Evolutionary conservation across 2,888 invertebrate genomes (phyloP), one percentile per base, ranked within the genome.

Genomic region (Chrysomela aeneicollis): DNA sequence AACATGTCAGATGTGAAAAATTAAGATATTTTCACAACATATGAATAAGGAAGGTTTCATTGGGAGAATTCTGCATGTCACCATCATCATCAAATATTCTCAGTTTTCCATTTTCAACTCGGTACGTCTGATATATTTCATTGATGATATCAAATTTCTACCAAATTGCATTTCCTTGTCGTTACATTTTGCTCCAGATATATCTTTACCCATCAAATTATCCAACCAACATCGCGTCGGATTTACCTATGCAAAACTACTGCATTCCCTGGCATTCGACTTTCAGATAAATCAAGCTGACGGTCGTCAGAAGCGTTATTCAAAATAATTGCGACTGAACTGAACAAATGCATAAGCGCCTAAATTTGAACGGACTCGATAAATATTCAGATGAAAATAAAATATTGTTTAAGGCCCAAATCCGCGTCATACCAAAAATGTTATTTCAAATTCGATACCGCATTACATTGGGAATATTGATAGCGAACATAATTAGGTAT

Each of bases 241-340:
- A 26, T 21, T 26, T n/a, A n/a, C n/a, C n/a, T 47, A 46, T 57
- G 57, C 46, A 46, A 10, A 26, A 46, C n/a, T 57, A 17, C 46
- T 46, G 18, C 26, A 57, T 46, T 57, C 46, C 30, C 57, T 57
- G 57, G 57, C 57, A 57, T 26, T 26, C 15, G 30, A 57, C 46
- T 57, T 46, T 26, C 22, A 57, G 42, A 46, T 57, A 26, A 57
- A 47, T 57, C 26, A 46, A 21, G 12, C 26, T 22, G 26, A 22
- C 30, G 18, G 10, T 46, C n/a, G 17, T 46, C 26, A 46, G 46
- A 46, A 46, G 26, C 46, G 46, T 57, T 26, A 57, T 52, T 59
- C 63, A 57, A 66, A 66, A 50, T 54, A 66, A 59, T 63, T 64
- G 30, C 53, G 17, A 2, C 10, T 42, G 26, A 26, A 37, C 52